These are phyloP conservation scores for Oithona nana DNA, from an alignment of 2,888 invertebrate genomes.

Conservation along the genomic window DNA sequence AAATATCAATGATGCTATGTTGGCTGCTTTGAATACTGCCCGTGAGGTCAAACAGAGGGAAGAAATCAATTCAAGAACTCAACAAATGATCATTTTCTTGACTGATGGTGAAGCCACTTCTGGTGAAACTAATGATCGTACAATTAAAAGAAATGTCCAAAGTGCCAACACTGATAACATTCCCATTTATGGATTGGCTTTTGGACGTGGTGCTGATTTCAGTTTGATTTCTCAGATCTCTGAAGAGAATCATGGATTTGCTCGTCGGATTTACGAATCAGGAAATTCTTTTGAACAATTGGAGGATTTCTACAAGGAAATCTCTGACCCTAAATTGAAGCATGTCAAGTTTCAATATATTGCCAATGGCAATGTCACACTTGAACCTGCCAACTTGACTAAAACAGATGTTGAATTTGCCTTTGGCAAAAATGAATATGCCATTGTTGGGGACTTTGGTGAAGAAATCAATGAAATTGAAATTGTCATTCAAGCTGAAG, in stretches of 20 bases:
- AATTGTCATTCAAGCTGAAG: neutral
- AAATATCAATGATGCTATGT: constrained; percentile 44
- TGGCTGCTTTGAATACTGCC: constrained; percentile 36
- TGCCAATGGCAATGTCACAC: constrained; percentile 19
- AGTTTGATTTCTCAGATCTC: constrained; percentile 33
- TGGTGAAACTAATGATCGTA: constrained; percentile 24
- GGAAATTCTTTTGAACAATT: constrained; percentile 46
- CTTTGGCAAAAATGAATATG: neutral
- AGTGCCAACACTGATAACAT: constrained; percentile 23
- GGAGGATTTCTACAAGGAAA: constrained; percentile 37
- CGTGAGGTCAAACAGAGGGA: constrained; percentile 20
- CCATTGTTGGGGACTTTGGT: constrained; percentile 1
- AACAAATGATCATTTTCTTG: constrained; percentile 27
- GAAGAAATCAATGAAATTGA: neutral
- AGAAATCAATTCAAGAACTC: constrained; percentile 18
- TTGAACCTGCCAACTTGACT: constrained; percentile 22
- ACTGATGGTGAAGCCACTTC: constrained; percentile 30
- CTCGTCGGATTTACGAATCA: constrained; percentile 50
- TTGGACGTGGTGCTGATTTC: constrained; percentile 47
- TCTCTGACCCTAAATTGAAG: constrained; percentile 45
- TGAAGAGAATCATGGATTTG: constrained; percentile 43
- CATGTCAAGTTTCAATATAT: constrained; percentile 43
- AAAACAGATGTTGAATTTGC: neutral
- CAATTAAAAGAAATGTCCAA: constrained; percentile 23
- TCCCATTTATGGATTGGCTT: constrained; percentile 46